Conservation (phyloP, 1,140 invertebrate genomes). For the Anagrus nilaparvatae region DNA sequence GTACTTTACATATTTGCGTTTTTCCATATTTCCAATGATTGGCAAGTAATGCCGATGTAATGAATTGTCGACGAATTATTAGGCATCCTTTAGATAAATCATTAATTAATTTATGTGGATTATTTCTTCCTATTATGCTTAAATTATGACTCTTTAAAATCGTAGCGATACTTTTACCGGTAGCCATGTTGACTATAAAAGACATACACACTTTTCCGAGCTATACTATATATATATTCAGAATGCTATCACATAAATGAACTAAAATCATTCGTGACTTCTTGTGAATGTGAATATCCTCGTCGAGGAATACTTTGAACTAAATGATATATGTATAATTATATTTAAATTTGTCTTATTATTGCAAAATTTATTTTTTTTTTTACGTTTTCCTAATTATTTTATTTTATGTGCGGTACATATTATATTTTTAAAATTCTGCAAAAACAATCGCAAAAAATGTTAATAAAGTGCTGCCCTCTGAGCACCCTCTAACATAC, state of each 20-base stretch:
- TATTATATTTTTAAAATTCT: too few species aligned
- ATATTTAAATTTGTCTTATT: too few species aligned
- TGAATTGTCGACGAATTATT: slow-evolving; percentile 25
- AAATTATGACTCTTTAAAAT: slow-evolving; percentile 33
- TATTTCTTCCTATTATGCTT: slow-evolving; percentile 29
- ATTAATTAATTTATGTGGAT: slow-evolving; percentile 22
- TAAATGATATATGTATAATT: too few species aligned
- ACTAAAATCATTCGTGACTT: too few species aligned
- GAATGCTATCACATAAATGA: not conserved
- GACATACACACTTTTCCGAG: slow-evolving; percentile 24
- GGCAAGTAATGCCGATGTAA: slow-evolving; percentile 21
- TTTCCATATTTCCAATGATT: slow-evolving; percentile 16
- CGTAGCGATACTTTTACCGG: slow-evolving; percentile 34
- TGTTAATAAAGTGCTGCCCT: too few species aligned
- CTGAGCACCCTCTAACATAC: too few species aligned
- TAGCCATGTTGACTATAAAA: slow-evolving; percentile 37
- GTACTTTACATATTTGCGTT: slow-evolving; percentile 6
- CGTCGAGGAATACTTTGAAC: too few species aligned
- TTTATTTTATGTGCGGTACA: too few species aligned
- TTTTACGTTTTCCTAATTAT: too few species aligned
- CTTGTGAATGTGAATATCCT: too few species aligned
- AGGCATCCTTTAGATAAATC: slow-evolving; percentile 20
- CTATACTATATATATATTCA: not conserved
- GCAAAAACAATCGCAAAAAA: too few species aligned
- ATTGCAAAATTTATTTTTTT: too few species aligned